Percentiles rank a stretch among this genome's conserved stretches.
These are phyloP conservation scores for Melopsittacus undulatus DNA, from an alignment of 2,797 vertebrate genomes.

Conservation along the genomic window DNA sequence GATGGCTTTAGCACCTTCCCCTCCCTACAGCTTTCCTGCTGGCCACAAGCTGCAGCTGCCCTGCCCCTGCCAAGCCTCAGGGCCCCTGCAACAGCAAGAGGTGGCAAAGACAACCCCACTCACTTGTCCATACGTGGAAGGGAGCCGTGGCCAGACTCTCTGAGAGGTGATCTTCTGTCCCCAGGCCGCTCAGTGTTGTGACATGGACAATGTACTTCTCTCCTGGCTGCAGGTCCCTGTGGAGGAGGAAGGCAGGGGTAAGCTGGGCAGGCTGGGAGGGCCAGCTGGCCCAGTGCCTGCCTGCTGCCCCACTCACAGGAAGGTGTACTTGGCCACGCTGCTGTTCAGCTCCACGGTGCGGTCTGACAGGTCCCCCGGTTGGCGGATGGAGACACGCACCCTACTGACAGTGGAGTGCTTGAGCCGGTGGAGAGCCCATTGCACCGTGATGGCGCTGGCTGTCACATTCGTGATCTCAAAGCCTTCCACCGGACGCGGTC, in stretches of 20 bases:
- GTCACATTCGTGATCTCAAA: conserved; percentile 88
- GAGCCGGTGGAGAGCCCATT: conserved; percentile 85
- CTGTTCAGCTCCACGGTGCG: conserved; percentile 83
- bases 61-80: not conserved
- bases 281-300: not conserved
- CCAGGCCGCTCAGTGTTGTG: conserved; percentile 86
- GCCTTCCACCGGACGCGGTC: conserved; percentile 88
- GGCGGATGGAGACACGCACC: conserved; percentile 85
- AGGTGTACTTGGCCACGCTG: conserved; percentile 82
- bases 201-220: conserved; percentile 87
- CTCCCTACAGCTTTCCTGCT: not conserved
- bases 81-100: rapidly evolving
- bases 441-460: conserved; percentile 86
- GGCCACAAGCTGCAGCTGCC: rapidly evolving
- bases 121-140: conserved; percentile 90
- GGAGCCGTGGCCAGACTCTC: conserved; percentile 88
- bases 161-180: conserved; percentile 83
- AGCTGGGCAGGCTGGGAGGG: not conserved
- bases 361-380: conserved; percentile 75
- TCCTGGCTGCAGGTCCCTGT: conserved; percentile 88
- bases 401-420: conserved; percentile 84
- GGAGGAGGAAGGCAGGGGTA: not conserved
- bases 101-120: conserved; percentile 47
- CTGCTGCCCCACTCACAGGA: conserved; percentile 80
- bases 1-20: not conserved